Conservation (phyloP, 2,888 invertebrate species). For the Onthophagus sagittarius region DNA sequence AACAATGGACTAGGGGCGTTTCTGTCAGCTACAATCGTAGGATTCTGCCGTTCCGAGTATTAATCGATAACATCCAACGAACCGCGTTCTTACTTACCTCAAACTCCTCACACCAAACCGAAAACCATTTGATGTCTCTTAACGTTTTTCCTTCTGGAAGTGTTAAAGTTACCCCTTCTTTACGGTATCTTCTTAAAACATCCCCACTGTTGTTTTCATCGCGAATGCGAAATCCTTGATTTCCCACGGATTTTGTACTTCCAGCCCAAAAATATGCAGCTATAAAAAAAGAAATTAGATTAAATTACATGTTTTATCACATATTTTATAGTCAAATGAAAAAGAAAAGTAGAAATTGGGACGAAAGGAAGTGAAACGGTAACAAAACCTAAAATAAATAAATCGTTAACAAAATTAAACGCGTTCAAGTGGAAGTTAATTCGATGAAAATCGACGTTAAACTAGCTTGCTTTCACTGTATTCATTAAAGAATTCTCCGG, state of each 20-base stretch:
- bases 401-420: neutral
- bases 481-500: neutral
- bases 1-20: neutral
- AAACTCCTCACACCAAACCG: constrained; percentile 89
- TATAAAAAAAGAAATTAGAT: constrained; percentile 51
- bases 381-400: too few relatives aligned
- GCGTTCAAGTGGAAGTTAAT: too few relatives aligned
- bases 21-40: too few relatives aligned
- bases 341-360: too few relatives aligned
- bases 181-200: constrained; percentile 75
- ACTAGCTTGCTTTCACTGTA: neutral
- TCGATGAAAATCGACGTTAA: neutral
- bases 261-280: constrained; percentile 92
- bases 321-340: too few relatives aligned
- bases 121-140: constrained; percentile 80
- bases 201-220: constrained; percentile 80
- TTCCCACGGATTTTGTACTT: constrained; percentile 62
- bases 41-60: too few relatives aligned
- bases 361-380: too few relatives aligned
- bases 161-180: constrained; percentile 77
- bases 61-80: neutral
- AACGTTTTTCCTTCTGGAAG: constrained; percentile 84
- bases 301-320: too few relatives aligned
- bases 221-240: constrained; percentile 68
- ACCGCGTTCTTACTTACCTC: constrained; percentile 52